phyloP scores from a whole-genome alignment of 2,888 invertebrate genomes.

The Ennomos fuscantarius region DNA sequence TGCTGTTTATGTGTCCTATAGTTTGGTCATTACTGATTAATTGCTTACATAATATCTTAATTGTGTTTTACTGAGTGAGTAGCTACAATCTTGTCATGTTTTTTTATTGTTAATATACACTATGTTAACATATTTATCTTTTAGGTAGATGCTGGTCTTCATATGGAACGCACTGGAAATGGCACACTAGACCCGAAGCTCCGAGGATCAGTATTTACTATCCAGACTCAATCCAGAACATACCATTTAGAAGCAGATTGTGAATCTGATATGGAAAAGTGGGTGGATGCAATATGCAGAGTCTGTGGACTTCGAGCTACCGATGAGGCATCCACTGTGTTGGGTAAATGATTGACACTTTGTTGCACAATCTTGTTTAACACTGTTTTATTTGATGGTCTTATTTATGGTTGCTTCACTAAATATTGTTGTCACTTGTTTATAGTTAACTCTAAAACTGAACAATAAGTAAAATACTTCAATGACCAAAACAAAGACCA shows the following conservation, averaged over 20 bases:
- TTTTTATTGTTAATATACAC: too few species aligned
- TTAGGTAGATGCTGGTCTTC: constrained; percentile 93
- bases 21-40: too few species aligned
- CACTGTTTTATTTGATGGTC: neutral
- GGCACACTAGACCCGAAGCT: constrained; percentile 88
- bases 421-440: too few species aligned
- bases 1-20: too few species aligned
- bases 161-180: constrained; percentile 92
- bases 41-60: too few species aligned
- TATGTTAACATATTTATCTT: constrained; percentile 11
- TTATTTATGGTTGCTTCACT: constrained; percentile 1
- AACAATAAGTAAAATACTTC: too few species aligned
- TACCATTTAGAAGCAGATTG: constrained; percentile 97
- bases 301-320: constrained; percentile 94
- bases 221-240: constrained; percentile 94
- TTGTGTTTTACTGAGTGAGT: too few species aligned
- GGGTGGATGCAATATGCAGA: constrained; percentile 97
- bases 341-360: constrained; percentile 37
- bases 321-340: constrained; percentile 76
- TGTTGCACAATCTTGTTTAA: constrained; percentile 3
- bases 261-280: constrained; percentile 96
- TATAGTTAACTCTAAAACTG: too few species aligned
- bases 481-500: too few species aligned
- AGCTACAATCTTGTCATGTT: neutral
- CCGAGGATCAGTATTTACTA: constrained; percentile 90